These are phyloP conservation scores for Ctenopoma multispine DNA, from an alignment of 2,797 vertebrate genomes.

Conservation along the genomic window DNA sequence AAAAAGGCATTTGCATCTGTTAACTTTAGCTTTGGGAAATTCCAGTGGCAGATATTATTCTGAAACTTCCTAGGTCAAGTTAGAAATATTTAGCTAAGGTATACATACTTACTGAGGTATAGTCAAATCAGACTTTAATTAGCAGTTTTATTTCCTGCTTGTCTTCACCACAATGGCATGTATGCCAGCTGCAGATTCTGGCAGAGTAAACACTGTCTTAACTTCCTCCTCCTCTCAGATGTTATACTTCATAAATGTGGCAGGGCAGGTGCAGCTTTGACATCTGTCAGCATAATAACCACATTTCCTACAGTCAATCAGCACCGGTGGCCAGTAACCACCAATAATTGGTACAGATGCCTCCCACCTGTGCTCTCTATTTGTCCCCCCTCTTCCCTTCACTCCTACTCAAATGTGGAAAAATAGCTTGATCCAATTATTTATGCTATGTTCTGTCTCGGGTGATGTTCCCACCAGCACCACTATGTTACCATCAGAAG, in stretches of 20 bases:
- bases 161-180: neutral
- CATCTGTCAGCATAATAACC: constrained; percentile 34
- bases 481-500: constrained; percentile 14
- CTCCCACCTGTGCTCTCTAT: constrained; percentile 56
- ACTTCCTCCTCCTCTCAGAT: constrained; percentile 12
- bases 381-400: neutral
- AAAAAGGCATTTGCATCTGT: too few species aligned
- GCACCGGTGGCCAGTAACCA: constrained; percentile 48
- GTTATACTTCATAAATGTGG: constrained; percentile 5
- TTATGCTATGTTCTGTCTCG: constrained; percentile 42
- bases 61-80: too few species aligned
- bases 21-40: too few species aligned
- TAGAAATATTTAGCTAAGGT: too few species aligned
- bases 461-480: constrained; percentile 34
- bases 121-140: neutral
- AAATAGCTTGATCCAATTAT: constrained; percentile 70
- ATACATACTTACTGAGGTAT: neutral
- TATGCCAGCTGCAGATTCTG: constrained; percentile 6
- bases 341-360: constrained; percentile 51
- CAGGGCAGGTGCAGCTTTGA: constrained; percentile 49
- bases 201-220: constrained; percentile 17
- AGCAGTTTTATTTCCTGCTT: neutral
- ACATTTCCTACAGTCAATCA: constrained; percentile 46
- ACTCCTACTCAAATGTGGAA: constrained; percentile 68
- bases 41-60: too few species aligned